Evolutionary conservation across 53 echinoderm and acorn worm genomes (phyloP).

Genomic region (Paracentrotus lividus): DNA sequence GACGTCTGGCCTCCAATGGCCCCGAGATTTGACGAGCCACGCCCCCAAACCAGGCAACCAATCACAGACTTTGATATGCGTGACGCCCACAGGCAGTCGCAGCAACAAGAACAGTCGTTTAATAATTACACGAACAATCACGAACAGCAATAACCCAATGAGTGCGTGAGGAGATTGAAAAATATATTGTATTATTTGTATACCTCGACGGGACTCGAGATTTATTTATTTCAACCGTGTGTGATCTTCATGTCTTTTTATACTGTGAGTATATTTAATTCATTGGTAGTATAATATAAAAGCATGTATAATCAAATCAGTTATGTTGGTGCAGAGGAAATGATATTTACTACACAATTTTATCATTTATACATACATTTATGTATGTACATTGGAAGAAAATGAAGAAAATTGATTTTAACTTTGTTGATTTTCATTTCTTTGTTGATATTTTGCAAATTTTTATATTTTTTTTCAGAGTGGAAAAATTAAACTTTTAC

Average conservation of each 20-base stretch:
- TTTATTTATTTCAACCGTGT: slow-evolving; percentile 43
- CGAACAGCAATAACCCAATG: slow-evolving; percentile 42
- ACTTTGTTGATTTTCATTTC: too few relatives aligned
- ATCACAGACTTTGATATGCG: slow-evolving; percentile 71
- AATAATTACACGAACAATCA: not conserved
- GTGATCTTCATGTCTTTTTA: slow-evolving; percentile 39
- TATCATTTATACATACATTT: too few relatives aligned
- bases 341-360: not conserved
- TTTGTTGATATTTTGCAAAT: too few relatives aligned
- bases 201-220: not conserved
- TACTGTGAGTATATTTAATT: not conserved
- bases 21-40: slow-evolving; percentile 44
- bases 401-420: too few relatives aligned
- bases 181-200: not conserved
- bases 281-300: not conserved
- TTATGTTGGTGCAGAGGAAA: not conserved
- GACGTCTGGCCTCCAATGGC: slow-evolving; percentile 66
- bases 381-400: too few relatives aligned
- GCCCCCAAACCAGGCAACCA: slow-evolving; percentile 67
- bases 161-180: not conserved
- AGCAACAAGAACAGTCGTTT: slow-evolving; percentile 23
- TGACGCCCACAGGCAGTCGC: slow-evolving; percentile 68
- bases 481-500: too few relatives aligned
- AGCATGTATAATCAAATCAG: not conserved
- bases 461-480: too few relatives aligned